phyloP scores from a whole-genome alignment of 35 echinoderm and acorn worm species.

The Ophiothrix spiculata region DNA sequence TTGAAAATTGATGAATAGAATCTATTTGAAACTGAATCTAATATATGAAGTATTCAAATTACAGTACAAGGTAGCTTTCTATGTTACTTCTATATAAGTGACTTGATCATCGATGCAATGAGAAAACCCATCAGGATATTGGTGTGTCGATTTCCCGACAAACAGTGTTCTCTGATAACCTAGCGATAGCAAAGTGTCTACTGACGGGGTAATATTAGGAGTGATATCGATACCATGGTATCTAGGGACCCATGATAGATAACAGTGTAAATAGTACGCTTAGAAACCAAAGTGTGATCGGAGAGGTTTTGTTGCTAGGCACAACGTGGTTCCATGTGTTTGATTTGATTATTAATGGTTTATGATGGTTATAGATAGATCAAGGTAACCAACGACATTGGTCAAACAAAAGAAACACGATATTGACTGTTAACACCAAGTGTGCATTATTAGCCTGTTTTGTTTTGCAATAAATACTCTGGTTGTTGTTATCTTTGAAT shows the following conservation, averaged over 20 bases:
- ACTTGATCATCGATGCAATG: neutral
- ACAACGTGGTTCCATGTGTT: neutral
- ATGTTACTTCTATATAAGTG: neutral
- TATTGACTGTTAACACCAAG: neutral
- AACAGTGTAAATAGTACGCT: neutral
- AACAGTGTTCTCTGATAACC: conserved; percentile 6
- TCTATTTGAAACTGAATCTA: neutral
- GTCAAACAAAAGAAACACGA: neutral
- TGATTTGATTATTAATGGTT: neutral
- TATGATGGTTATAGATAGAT: neutral
- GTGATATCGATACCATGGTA: conserved; percentile 1
- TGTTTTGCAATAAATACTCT: conserved; percentile 1
- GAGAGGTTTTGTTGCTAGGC: neutral
- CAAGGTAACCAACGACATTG: neutral
- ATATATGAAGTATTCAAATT: neutral
- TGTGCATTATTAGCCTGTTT: neutral
- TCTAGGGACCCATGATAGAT: neutral
- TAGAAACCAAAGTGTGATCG: neutral
- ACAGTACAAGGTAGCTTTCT: neutral
- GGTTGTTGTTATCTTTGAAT: neutral
- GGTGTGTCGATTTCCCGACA: neutral
- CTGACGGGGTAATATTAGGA: neutral
- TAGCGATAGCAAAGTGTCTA: neutral
- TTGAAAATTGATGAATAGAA: too few species aligned
- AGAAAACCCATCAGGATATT: neutral